Evolutionary conservation across 2,797 vertebrate species (phyloP).

Genomic region (Triplophysa bombifrons): DNA sequence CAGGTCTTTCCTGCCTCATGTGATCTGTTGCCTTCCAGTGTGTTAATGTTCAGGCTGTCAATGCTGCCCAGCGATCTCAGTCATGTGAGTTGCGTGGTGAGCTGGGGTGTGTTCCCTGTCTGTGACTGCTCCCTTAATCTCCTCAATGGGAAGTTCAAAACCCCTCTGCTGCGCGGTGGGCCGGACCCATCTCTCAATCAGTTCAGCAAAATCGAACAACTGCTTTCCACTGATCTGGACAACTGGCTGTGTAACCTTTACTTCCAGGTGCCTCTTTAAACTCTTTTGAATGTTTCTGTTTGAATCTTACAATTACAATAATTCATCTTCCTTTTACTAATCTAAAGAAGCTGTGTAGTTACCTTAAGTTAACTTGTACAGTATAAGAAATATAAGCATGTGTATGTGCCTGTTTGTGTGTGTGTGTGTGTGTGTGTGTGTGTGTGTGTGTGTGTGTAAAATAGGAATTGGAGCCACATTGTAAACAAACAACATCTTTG

Average conservation of each 20-base stretch:
- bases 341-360: not conserved
- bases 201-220: constrained; percentile 85
- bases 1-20: constrained; percentile 81
- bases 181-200: constrained; percentile 76
- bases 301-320: not conserved
- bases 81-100: constrained; percentile 72
- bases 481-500: constrained; percentile 75
- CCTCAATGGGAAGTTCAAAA: constrained; percentile 90
- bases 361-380: constrained; percentile 3
- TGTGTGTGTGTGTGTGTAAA: constrained; percentile 14
- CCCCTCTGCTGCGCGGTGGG: constrained; percentile 83
- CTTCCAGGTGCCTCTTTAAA: constrained; percentile 84
- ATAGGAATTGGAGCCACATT: constrained; percentile 75
- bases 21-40: constrained; percentile 77
- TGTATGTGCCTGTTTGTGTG: too few relatives aligned
- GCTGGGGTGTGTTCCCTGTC: constrained; percentile 88
- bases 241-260: constrained; percentile 95
- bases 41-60: constrained; percentile 85
- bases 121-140: constrained; percentile 75
- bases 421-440: too few relatives aligned
- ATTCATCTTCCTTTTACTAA: too few relatives aligned
- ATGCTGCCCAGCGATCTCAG: constrained; percentile 70
- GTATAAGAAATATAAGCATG: not conserved
- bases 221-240: constrained; percentile 87
- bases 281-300: not conserved